phyloP scores from a whole-genome alignment of 1,140 invertebrate genomes.

The Notospermus geniculatus region DNA sequence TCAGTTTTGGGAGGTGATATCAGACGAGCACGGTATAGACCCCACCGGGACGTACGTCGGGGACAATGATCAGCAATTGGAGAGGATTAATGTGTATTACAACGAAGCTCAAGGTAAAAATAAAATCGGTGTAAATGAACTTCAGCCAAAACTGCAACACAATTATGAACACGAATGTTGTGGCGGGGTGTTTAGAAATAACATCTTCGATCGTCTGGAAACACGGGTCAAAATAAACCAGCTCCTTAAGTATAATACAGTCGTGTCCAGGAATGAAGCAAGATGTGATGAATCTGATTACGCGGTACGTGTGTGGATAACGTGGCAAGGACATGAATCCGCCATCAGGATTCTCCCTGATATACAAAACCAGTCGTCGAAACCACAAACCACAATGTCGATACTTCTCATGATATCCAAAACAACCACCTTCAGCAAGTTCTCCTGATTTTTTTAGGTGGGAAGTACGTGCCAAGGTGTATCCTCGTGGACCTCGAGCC shows the following conservation, averaged over 20 bases:
- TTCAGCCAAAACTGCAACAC: no score
- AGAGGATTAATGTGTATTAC: slow-evolving; percentile 59
- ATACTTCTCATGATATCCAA: neutral
- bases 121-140: no score
- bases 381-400: neutral
- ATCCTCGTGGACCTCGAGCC: slow-evolving; percentile 65
- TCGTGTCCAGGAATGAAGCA: no score
- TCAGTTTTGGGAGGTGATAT: slow-evolving; percentile 59
- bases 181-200: no score
- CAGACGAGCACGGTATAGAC: slow-evolving; percentile 23
- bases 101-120: slow-evolving; percentile 55
- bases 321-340: no score
- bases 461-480: slow-evolving; percentile 82
- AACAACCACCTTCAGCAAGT: neutral
- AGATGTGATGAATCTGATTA: no score
- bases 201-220: no score
- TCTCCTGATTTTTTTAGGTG: slow-evolving; percentile 40
- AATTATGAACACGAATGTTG: no score
- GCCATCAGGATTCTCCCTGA: slow-evolving; percentile 49
- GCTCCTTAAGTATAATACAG: no score
- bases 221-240: no score
- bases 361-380: neutral
- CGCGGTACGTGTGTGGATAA: no score
- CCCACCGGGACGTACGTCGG: slow-evolving; percentile 10
- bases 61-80: slow-evolving; percentile 40